Evolutionary conservation across 1,140 invertebrate genomes (phyloP), one percentile per base, ranked within the genome.

Genomic region (Oreohelix idahoensis): DNA sequence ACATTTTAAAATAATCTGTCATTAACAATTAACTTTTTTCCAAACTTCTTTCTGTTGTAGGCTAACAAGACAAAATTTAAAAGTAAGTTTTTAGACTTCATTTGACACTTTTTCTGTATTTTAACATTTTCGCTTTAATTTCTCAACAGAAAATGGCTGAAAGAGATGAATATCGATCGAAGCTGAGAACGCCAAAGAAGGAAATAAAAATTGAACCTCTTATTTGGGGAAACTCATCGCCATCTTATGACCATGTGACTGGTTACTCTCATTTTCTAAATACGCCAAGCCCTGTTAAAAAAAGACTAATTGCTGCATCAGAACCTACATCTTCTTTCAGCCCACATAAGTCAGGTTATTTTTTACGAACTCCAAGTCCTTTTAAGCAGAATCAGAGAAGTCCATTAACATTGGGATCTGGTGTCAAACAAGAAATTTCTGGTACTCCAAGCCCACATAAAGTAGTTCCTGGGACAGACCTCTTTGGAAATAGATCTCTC

Each of bases 281-380:
- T 29, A 80, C 79, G 10, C 79, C 79, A 2, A 80, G 79, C 42
- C 79, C 79, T 13, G 23, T 20, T 15, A 80, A 71, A 51, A 70
- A 39, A 13, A 45, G 63, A 36, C 26, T 32, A 0, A 0, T n/a
- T 29, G n/a, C 39, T 36, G 26, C 42, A n/a, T 23, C 42, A 71
- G 74, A 76, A 45, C 23, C n/a, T 29, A 36, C 15, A 29, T 10
- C 74, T 38, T 36, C 20, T 66, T 38, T 39, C 17, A 82, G 80
- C 38, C 71, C 80, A 17, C 80, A 82, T n/a, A 82, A 82, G 36
- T 82, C 80, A 20, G 80, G 80, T 39, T 82, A 82, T 75, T 74
- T 82, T 36, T 51, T 82, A 32, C 80, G 80, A 74, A 82, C 80
- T 29, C 80, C 80, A 39, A 82, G 80, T 63, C 80, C 80, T 58